Base-by-base conservation (phyloP, 2,113 vertebrate species). In the Megaceryle torquata region DNA sequence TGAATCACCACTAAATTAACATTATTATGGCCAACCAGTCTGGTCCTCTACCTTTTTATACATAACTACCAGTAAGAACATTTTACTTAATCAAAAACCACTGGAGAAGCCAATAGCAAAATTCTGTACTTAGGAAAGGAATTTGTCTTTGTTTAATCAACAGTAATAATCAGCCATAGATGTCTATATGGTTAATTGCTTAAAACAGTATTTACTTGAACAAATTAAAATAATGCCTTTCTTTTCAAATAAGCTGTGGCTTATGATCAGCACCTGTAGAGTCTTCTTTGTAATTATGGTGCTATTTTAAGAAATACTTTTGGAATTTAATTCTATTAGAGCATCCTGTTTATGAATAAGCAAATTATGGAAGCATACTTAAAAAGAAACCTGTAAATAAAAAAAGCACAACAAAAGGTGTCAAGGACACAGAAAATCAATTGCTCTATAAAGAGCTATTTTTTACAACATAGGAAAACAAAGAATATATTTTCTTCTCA, bases 71-170 rank as follows among this genome's bases (percentile, higher is more conserved):
- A 65, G 26, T 70, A 78, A 41, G 39, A 41, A 41, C 15, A 19
- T 78, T 67, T 46, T 79, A 82, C 9, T 92, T 85, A 17, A 88
- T n/a, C 79, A 24, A 91, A 95, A 72, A 59, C 0, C 19, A 39
- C 1, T 76, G 16, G 22, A 76, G 48, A 64, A 85, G 15, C 57
- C 33, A 90, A n/a, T 13, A 68, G 20, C 13, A 91, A 80, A 91
- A 81, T 43, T 57, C 9, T 84, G 10, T 72, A 93, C 35, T 89
- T 92, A 76, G 22, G 39, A 53, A 94, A 76, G 20, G 68, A 20
- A 53, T 93, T 65, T 82, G 12, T 93, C 46, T 85, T 88, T 91
- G 51, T 94, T 97, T 96, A 95, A 94, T 86, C 29, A 93, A 39
- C 56, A 70, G 56, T 87, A 92, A 89, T 96, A 92, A 80, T 28